These are phyloP conservation scores for Drosophila sturtevanti DNA, from an alignment of 1,140 invertebrate genomes.

Conservation along the genomic window DNA sequence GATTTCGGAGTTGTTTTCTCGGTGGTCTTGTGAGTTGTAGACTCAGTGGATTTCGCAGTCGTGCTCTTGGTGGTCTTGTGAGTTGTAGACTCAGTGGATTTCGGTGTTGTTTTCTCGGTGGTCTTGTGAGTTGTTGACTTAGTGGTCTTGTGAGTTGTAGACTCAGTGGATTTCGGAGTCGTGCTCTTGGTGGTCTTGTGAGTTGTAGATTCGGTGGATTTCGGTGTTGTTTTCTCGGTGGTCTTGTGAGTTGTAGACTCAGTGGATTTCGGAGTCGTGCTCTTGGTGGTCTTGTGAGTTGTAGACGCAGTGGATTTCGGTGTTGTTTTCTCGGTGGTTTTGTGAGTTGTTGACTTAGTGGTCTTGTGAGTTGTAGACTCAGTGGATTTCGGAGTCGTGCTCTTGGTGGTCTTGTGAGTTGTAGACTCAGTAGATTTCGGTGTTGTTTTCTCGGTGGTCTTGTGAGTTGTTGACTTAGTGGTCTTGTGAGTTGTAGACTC, in stretches of 20 bases:
- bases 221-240: not conserved
- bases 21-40: not conserved
- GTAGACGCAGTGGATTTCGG: not conserved
- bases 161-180: not conserved
- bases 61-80: not conserved
- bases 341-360: not conserved
- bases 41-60: not conserved
- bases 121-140: not conserved
- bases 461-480: not conserved
- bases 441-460: not conserved
- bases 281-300: not conserved
- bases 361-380: slow-evolving; percentile 1
- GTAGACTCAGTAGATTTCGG: not conserved
- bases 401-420: not conserved
- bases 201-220: not conserved
- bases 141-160: not conserved
- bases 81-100: not conserved
- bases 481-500: not conserved
- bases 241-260: not conserved
- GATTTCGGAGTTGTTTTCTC: not conserved
- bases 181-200: not conserved
- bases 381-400: not conserved
- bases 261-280: not conserved
- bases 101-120: not conserved
- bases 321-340: not conserved